Evolutionary conservation across 2,888 invertebrate species (phyloP).

Genomic region (Saturnia pavonia): DNA sequence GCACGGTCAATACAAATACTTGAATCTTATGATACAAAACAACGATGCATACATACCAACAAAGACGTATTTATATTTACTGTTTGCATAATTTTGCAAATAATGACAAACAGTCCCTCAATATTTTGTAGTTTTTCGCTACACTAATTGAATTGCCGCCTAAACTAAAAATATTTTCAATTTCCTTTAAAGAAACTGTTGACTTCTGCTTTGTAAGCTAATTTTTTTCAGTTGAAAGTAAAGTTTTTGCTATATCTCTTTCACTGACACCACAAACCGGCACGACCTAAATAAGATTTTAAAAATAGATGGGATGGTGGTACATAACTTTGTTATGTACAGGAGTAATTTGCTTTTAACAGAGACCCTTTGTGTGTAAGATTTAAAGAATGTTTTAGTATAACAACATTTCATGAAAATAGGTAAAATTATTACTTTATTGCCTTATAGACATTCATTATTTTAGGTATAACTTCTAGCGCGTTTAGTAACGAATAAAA

Average conservation of each 20-base stretch:
- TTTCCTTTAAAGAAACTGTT: not conserved
- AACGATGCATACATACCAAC: not conserved
- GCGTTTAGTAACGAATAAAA: too few species aligned
- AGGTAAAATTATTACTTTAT: not conserved
- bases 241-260: not conserved
- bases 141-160: not conserved
- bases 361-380: not conserved
- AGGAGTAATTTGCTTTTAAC: not conserved
- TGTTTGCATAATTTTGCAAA: not conserved
- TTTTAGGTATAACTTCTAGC: too few species aligned
- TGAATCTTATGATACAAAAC: not conserved
- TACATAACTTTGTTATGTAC: slow-evolving; percentile 4
- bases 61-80: not conserved
- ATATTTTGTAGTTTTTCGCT: not conserved
- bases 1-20: not conserved
- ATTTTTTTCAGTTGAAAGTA: slow-evolving; percentile 2
- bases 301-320: slow-evolving; percentile 3
- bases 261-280: slow-evolving; percentile 1
- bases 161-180: not conserved
- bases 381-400: not conserved
- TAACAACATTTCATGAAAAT: not conserved
- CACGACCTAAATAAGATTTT: slow-evolving; percentile 11
- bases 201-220: not conserved
- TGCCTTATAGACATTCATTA: too few species aligned
- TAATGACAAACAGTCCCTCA: not conserved